Conservation (phyloP, 1,140 invertebrate genomes). For the Plodia interpunctella region DNA sequence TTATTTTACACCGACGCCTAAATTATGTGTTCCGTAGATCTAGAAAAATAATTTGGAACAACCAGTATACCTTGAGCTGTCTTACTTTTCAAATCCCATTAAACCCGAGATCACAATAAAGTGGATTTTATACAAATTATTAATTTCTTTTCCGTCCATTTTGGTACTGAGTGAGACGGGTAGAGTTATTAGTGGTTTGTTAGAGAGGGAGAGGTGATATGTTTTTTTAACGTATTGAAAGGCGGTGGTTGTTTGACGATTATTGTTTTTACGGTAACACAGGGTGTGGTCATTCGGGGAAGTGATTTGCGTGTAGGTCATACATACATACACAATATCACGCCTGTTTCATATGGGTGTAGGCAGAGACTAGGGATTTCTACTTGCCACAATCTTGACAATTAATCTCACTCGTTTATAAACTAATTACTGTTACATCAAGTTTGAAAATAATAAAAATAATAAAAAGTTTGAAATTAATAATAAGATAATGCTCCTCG, state of each 20-base stretch:
- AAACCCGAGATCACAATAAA: constrained; percentile 8
- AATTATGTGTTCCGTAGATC: constrained; percentile 22
- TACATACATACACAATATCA: too few relatives aligned
- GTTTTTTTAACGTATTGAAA: constrained; percentile 26
- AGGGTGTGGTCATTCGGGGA: constrained; percentile 9
- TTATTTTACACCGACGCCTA: constrained; percentile 23
- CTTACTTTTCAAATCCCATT: not conserved
- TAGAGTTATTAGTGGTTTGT: constrained; percentile 20
- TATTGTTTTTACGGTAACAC: constrained; percentile 24
- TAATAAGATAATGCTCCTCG: too few relatives aligned
- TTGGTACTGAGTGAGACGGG: constrained; percentile 21
- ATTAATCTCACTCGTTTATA: too few relatives aligned
- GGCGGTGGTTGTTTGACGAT: constrained; percentile 30
- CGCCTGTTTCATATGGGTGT: too few relatives aligned
- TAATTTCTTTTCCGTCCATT: constrained; percentile 23
- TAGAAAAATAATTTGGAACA: constrained; percentile 10
- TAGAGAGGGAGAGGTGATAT: constrained; percentile 17
- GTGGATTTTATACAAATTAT: constrained; percentile 16
- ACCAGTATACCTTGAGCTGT: not conserved
- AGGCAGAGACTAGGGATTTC: too few relatives aligned
- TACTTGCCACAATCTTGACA: too few relatives aligned
- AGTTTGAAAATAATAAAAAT: too few relatives aligned
- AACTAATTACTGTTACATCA: too few relatives aligned
- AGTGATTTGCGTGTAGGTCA: too few relatives aligned
- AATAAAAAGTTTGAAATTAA: too few relatives aligned